Percentiles rank a stretch among this genome's conserved stretches.
Evolutionary conservation across 2,113 vertebrate species (phyloP).

Genomic region (Oryzias javanicus): DNA sequence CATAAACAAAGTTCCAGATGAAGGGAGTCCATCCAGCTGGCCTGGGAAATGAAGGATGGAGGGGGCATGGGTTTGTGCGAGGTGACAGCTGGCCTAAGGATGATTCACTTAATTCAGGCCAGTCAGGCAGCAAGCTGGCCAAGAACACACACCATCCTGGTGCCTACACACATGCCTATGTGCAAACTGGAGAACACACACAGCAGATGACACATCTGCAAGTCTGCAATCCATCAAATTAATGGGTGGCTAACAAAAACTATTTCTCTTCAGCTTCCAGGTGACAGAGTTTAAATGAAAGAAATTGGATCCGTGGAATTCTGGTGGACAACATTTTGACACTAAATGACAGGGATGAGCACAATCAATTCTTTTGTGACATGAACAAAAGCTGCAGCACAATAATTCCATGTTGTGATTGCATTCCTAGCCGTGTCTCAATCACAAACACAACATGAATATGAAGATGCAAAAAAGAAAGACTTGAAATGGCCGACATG

Average conservation of each 20-base stretch:
- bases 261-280: slow-evolving; percentile 25
- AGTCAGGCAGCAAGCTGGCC: slow-evolving; percentile 36
- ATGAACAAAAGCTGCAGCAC: background rate
- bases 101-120: slow-evolving; percentile 58
- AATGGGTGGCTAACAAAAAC: slow-evolving; percentile 34
- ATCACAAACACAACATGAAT: background rate
- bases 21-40: slow-evolving; percentile 49
- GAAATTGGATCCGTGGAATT: slow-evolving; percentile 29
- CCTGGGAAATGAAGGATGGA: slow-evolving; percentile 1
- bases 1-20: slow-evolving; percentile 10
- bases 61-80: slow-evolving; percentile 24
- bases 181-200: no score
- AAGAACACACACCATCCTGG: slow-evolving; percentile 45
- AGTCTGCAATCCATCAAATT: slow-evolving; percentile 52
- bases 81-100: slow-evolving; percentile 63
- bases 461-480: background rate
- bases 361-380: slow-evolving; percentile 4
- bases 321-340: slow-evolving; percentile 13
- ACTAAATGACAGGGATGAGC: no score
- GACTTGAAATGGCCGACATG: background rate
- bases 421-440: slow-evolving; percentile 2
- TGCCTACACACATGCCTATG: slow-evolving; percentile 36
- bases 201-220: slow-evolving; percentile 17
- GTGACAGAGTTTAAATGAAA: slow-evolving; percentile 40
- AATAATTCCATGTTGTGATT: slow-evolving; percentile 10